Percentiles rank a stretch among this genome's conserved stretches.
Conservation (phyloP, 1,140 invertebrate species). For the Nasonia vitripennis region DNA sequence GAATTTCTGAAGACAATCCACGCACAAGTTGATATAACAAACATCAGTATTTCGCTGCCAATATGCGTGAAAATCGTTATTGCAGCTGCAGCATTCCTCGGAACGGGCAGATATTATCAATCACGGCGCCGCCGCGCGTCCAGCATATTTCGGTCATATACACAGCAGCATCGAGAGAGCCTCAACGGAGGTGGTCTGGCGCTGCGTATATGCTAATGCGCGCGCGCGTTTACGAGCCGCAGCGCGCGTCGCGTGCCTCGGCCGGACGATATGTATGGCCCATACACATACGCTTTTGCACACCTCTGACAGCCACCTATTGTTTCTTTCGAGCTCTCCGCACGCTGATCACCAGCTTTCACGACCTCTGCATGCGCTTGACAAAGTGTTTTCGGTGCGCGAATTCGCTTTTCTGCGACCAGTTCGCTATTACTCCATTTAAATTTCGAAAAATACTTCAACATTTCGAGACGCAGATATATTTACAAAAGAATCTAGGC, state of each 20-base stretch:
- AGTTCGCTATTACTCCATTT: no score
- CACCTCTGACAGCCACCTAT: background rate
- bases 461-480: no score
- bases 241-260: background rate
- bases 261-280: background rate
- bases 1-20: no score
- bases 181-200: background rate
- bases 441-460: no score
- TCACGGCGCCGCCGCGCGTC: no score
- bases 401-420: no score
- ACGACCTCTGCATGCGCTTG: background rate
- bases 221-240: background rate
- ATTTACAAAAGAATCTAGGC: no score
- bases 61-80: no score
- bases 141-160: background rate
- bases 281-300: background rate
- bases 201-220: constrained; percentile 8
- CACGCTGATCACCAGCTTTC: background rate
- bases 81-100: no score
- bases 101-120: no score
- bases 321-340: background rate
- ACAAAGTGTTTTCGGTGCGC: background rate
- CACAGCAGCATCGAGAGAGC: background rate
- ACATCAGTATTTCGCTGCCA: no score
- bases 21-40: no score